Percentiles rank a stretch among this genome's conserved stretches.
phyloP scores from a whole-genome alignment of 2,113 vertebrate species.

The Himantopus leucocephalus region DNA sequence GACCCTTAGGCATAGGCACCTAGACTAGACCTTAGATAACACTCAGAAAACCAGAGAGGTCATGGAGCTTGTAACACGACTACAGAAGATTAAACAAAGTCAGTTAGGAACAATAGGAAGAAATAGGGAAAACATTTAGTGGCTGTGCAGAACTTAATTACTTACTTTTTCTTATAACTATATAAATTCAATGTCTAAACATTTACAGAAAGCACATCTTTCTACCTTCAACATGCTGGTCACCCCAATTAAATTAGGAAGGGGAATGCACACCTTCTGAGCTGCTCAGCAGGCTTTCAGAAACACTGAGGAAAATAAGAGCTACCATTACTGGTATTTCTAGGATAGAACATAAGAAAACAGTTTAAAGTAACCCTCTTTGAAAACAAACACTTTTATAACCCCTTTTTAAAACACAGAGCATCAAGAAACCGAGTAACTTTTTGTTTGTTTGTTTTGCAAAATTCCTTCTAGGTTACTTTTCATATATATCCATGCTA shows the following conservation, averaged over 20 bases:
- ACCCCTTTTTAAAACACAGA: neutral
- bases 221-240: neutral
- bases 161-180: neutral
- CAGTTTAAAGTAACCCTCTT: neutral
- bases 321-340: neutral
- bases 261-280: neutral
- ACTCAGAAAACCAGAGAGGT: neutral
- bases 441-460: neutral
- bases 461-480: neutral
- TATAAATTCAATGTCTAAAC: neutral
- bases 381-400: neutral
- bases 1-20: neutral
- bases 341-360: neutral
- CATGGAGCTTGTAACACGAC: neutral
- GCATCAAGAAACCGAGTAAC: neutral
- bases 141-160: neutral
- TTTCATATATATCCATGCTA: neutral
- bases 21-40: accelerated
- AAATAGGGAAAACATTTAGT: neutral
- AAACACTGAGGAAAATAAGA: neutral
- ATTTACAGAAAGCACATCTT: neutral
- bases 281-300: neutral
- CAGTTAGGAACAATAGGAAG: neutral
- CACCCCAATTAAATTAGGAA: neutral
- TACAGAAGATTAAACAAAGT: neutral